Evolutionary conservation across 2,113 vertebrate species (phyloP).

Genomic region (Lates calcarifer): DNA sequence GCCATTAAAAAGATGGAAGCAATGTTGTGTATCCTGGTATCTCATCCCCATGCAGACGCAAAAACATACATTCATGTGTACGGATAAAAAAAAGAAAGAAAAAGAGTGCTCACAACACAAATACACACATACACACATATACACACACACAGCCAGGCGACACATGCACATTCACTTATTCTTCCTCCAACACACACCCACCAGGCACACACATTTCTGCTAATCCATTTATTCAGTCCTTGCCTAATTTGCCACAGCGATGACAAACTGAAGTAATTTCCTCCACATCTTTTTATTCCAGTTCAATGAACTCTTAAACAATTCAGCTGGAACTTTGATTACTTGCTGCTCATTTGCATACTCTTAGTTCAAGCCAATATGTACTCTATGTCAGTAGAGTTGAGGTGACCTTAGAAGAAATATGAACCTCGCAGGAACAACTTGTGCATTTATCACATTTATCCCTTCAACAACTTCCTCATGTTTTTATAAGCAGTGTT

Average conservation of each 20-base stretch:
- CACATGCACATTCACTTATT: background rate
- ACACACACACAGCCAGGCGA: background rate
- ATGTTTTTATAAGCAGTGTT: background rate
- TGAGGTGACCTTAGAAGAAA: conserved; percentile 50
- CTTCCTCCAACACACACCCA: conserved; percentile 25
- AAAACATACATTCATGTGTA: conserved; percentile 30
- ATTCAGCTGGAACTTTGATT: conserved; percentile 79
- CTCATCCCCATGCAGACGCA: conserved; percentile 20
- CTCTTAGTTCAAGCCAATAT: conserved; percentile 50
- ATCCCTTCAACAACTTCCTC: background rate
- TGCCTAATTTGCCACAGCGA: conserved; percentile 75
- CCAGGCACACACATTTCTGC: conserved; percentile 38
- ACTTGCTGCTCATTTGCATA: conserved; percentile 80
- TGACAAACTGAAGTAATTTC: conserved; percentile 80
- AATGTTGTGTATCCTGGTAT: conserved; percentile 63
- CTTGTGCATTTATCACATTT: conserved; percentile 29
- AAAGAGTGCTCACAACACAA: background rate
- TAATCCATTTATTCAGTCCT: conserved; percentile 75
- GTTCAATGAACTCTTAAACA: conserved; percentile 79
- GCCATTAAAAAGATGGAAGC: conserved; percentile 74
- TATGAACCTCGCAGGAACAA: background rate
- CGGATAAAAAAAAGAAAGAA: conserved; percentile 21
- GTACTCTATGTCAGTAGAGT: conserved; percentile 20
- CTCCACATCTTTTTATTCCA: conserved; percentile 78
- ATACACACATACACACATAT: background rate